Conservation (phyloP, 2,113 vertebrate genomes). For the Sebastes fasciatus region DNA sequence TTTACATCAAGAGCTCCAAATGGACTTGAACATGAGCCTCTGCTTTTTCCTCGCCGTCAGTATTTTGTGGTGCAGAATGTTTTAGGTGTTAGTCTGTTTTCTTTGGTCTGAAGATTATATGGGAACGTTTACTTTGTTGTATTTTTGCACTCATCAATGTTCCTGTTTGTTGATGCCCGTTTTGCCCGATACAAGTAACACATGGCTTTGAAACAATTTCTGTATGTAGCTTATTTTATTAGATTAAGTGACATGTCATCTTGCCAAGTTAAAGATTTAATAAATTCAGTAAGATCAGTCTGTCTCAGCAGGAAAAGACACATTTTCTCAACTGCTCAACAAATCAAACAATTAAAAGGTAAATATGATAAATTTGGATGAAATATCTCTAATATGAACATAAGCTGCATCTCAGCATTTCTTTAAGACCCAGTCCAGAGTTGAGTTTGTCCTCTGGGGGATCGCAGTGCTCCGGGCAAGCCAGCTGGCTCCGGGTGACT, state of each 20-base stretch:
- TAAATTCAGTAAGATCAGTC: background rate
- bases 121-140: background rate
- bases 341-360: background rate
- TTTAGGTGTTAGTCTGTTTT: background rate
- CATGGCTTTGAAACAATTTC: background rate
- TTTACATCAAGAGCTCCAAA: background rate
- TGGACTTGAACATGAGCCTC: background rate
- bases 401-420: constrained; percentile 20
- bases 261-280: background rate
- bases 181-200: background rate
- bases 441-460: constrained; percentile 55
- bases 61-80: background rate
- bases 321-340: background rate
- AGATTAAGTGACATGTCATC: background rate
- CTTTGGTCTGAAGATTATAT: background rate
- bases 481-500: constrained; percentile 62
- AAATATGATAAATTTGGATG: background rate
- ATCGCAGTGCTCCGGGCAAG: constrained; percentile 34
- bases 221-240: background rate
- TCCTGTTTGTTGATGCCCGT: background rate
- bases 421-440: constrained; percentile 30
- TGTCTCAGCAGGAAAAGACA: background rate
- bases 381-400: constrained; percentile 2
- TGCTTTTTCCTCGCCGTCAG: background rate
- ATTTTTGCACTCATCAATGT: background rate